Evolutionary conservation across 2,113 vertebrate genomes (phyloP), one percentile per base, ranked within the genome.

Genomic region (Chlamydotis undulata): DNA sequence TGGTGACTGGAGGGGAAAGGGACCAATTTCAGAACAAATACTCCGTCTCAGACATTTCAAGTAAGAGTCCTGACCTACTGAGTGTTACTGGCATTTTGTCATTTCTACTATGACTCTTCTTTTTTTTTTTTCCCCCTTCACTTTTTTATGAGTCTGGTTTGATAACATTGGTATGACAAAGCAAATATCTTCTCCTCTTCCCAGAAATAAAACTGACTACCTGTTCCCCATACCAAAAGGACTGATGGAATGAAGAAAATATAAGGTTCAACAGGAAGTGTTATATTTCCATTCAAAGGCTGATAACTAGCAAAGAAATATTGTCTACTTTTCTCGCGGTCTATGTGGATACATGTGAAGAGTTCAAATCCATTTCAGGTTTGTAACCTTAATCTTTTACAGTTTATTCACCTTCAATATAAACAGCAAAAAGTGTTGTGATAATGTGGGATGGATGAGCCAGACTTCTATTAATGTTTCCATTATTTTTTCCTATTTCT

Each of bases 311-410:
- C 9, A 85, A 92, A 77, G 12, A 37, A 89, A 89, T 65, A 16
- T 41, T 76, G n/a, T 37, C 47, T 50, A 5, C 21, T 84, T 59
- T 65, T 61, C 9, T 63, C 8, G 43, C 65, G 76, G 25, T 67
- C 55, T 71, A 41, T 3, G 1, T 69, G 41, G 91, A 68, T 47
- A 49, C 12, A 33, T 71, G 10, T 56, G 31, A 25, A 88, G 14
- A 33, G 7, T 80, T 77, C 31, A 91, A 88, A 85, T 78, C 6
- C 23, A 65, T 89, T 86, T 83, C 68, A 47, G 14, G 83, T 94
- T 90, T 35, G 12, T 68, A 73, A 26, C 24, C 21, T 87, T 69
- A 79, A 33, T 60, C 31, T 73, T 89, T 59, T 45, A 69, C 23
- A 59, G 6, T 92, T 95, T 77, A 75, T 94, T 92, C 10, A 37